Evolutionary conservation across 2,113 vertebrate genomes (phyloP).

Genomic region (Maccullochella peelii): DNA sequence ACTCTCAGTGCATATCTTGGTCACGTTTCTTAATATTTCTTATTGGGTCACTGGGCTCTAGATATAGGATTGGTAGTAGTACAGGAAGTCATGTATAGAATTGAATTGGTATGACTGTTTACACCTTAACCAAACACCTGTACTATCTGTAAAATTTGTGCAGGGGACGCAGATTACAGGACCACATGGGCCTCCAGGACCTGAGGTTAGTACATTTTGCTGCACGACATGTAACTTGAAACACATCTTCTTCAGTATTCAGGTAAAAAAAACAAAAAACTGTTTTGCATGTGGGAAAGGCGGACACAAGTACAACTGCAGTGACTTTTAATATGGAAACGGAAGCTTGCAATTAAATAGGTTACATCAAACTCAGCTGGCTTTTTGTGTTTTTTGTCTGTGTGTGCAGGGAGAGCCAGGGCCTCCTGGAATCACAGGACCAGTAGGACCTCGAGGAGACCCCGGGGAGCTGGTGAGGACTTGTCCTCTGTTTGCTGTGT

Average conservation of each 20-base stretch:
- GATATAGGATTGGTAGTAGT: background rate
- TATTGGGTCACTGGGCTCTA: too few species aligned
- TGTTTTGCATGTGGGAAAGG: background rate
- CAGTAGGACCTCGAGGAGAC: conserved; percentile 91
- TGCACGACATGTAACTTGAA: conserved; percentile 3
- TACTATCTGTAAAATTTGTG: conserved; percentile 1
- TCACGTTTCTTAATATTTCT: background rate
- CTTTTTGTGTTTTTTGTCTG: conserved; percentile 2
- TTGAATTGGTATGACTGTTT: background rate
- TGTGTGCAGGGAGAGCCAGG: conserved; percentile 81
- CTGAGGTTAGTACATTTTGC: conserved; percentile 83
- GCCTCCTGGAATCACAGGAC: conserved; percentile 89
- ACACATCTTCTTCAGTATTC: background rate
- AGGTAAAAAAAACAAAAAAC: background rate
- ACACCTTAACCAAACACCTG: background rate
- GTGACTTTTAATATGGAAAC: background rate
- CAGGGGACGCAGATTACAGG: conserved; percentile 94
- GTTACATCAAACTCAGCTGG: background rate
- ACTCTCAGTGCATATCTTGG: background rate
- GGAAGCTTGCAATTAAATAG: background rate
- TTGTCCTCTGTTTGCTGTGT: background rate
- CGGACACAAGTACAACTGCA: background rate
- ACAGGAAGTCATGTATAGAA: background rate
- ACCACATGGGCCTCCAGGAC: conserved; percentile 89
- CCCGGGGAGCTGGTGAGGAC: conserved; percentile 92